Evolutionary conservation across 2,797 vertebrate genomes (phyloP).

Genomic region (Poeciliopsis paucimaculata): DNA sequence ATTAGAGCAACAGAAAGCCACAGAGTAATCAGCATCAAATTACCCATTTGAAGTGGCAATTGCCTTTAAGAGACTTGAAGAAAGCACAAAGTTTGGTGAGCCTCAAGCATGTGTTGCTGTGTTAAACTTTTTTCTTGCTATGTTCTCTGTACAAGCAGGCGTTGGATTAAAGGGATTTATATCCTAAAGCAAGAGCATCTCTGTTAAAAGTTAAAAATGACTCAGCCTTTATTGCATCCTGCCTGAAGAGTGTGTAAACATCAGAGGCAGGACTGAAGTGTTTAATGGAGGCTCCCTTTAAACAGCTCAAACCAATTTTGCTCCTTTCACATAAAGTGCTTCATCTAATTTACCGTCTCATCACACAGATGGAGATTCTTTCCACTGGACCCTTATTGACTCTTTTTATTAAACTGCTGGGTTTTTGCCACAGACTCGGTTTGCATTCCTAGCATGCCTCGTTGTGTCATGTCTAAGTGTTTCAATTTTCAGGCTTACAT

Average conservation of each 20-base stretch:
- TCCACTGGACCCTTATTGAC: background rate
- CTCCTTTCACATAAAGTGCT: conserved; percentile 6
- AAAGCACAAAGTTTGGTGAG: conserved; percentile 22
- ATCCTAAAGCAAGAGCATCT: conserved; percentile 25
- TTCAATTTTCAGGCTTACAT: background rate
- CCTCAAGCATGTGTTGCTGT: conserved; percentile 10
- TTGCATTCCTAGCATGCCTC: background rate
- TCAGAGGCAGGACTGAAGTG: conserved; percentile 20
- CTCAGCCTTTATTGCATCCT: conserved; percentile 8
- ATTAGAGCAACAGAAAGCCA: conserved; percentile 38
- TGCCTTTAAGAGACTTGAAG: conserved; percentile 35
- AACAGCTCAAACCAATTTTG: conserved; percentile 24
- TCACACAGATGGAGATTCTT: conserved; percentile 20
- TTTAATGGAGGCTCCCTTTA: conserved; percentile 23
- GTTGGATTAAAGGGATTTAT: conserved; percentile 18
- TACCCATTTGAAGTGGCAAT: conserved; percentile 36
- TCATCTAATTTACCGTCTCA: conserved; percentile 3
- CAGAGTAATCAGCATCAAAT: conserved; percentile 29
- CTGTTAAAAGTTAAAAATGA: conserved; percentile 26
- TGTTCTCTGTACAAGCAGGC: conserved; percentile 11
- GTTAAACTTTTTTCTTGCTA: background rate
- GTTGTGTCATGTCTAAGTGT: background rate
- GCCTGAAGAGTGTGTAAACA: conserved; percentile 18
- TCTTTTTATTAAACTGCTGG: conserved; percentile 13
- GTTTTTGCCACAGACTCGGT: background rate